Conservation (phyloP, 2,797 vertebrate species). For the Channallabes apus region DNA sequence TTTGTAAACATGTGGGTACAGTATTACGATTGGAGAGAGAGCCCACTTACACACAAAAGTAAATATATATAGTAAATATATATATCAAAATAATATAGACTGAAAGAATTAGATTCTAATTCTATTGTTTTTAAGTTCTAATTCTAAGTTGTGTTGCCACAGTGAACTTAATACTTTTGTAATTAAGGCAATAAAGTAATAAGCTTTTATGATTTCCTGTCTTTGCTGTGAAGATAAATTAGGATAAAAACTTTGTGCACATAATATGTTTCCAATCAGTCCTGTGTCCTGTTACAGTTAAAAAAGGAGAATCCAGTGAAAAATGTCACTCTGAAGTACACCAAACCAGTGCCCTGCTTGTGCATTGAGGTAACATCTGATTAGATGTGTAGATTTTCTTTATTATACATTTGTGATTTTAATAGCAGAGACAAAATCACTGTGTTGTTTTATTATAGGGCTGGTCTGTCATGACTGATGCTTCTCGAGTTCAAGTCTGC, state of each 20-base stretch:
- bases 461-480: slow-evolving; percentile 81
- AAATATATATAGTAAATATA: too few species aligned
- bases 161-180: background rate
- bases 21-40: background rate
- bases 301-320: slow-evolving; percentile 71
- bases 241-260: background rate
- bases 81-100: background rate
- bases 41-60: too few species aligned
- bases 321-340: slow-evolving; percentile 64
- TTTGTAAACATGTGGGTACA: background rate
- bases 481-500: slow-evolving; percentile 82
- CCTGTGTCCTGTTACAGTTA: slow-evolving; percentile 73
- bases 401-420: background rate
- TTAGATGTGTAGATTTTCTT: background rate
- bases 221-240: slow-evolving; percentile 3
- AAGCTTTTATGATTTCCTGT: background rate
- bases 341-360: slow-evolving; percentile 76
- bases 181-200: background rate
- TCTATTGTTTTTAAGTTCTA: background rate
- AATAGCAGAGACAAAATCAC: background rate
- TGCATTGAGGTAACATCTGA: slow-evolving; percentile 82
- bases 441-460: slow-evolving; percentile 70
- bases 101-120: background rate
- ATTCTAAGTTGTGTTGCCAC: too few species aligned
- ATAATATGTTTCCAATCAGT: background rate